These are phyloP conservation scores for Zelostemma sp. DNA, from an alignment of 1,140 invertebrate species.

Conservation along the genomic window DNA sequence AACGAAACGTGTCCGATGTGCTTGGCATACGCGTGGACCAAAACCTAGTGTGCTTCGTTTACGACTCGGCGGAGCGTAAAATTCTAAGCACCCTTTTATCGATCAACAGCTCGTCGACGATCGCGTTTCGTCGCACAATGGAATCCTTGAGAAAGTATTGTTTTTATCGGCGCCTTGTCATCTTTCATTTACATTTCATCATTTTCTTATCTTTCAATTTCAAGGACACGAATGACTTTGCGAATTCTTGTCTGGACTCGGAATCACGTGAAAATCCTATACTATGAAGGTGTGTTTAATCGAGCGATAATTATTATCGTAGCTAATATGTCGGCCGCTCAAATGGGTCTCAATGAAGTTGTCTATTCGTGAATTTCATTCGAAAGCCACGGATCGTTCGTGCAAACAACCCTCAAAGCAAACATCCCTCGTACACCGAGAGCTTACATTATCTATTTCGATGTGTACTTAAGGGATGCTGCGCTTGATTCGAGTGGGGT, in stretches of 20 bases:
- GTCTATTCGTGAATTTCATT: constrained; percentile 47
- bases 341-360: constrained; percentile 50
- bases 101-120: constrained; percentile 38
- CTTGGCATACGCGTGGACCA: constrained; percentile 42
- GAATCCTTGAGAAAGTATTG: too few relatives aligned
- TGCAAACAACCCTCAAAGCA: constrained; percentile 60
- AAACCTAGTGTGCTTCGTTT: constrained; percentile 45
- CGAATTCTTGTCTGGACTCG: too few relatives aligned
- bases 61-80: constrained; percentile 36
- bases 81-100: constrained; percentile 46
- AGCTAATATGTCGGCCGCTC: constrained; percentile 28
- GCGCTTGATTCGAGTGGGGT: constrained; percentile 43
- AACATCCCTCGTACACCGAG: constrained; percentile 58
- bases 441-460: constrained; percentile 64
- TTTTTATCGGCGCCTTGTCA: too few relatives aligned
- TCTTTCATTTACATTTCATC: too few relatives aligned
- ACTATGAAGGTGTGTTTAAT: too few relatives aligned
- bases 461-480: constrained; percentile 62
- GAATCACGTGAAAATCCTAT: too few relatives aligned
- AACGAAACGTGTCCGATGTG: constrained; percentile 34
- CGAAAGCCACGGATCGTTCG: constrained; percentile 53
- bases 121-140: too few relatives aligned
- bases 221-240: too few relatives aligned
- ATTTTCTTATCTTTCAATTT: too few relatives aligned
- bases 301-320: constrained; percentile 42